Evolutionary conservation across 2,888 invertebrate species (phyloP), one percentile per base, ranked within the genome.

Genomic region (Lepidocyrtinus sp.): DNA sequence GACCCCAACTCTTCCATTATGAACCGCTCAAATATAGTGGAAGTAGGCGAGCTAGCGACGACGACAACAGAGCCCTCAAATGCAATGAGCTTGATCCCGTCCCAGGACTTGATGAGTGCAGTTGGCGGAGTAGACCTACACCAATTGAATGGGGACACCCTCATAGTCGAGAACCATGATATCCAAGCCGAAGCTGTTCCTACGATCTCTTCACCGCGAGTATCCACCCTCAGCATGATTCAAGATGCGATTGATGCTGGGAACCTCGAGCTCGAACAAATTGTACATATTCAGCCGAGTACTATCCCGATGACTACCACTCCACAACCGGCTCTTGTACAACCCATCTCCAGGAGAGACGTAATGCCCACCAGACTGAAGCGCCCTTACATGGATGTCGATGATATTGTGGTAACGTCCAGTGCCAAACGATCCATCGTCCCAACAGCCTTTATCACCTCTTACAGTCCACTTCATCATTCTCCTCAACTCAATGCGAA

Each of bases 381-480:
- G 78, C 84, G 85, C 63, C 67, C 84, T 26, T 84, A 84, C 73
- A 24, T 82, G 36, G 86, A 86, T 59, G 84, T 86, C 26, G 86
- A 86, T 62, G 86, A 86, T 63, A 75, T 84, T 46, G 81, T 84
- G 64, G 79, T 84, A 73, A 76, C 84, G 78, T 73, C 84, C 78
- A 86, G 86, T 85, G 86, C 86, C 84, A 86, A 86, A 85, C 67
- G 86, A 81, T 62, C 85, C 22, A 79, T 83, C 70, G 82, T 84
- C 75, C 85, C 84, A 55, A 68, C 85, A 61, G 82, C 84, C 82
- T 85, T 81, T 69, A 82, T 85, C 45, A 63, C 85, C 55, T 81
- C 85, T 9, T 86, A 83, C 82, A 83, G 77, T 76, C 74, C 84
- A 68, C 75, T 84, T 46, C 85, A 84, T 75, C 86, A 85, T 64